Conservation (phyloP, 2,797 vertebrate genomes). For the Brotogeris chrysoptera region DNA sequence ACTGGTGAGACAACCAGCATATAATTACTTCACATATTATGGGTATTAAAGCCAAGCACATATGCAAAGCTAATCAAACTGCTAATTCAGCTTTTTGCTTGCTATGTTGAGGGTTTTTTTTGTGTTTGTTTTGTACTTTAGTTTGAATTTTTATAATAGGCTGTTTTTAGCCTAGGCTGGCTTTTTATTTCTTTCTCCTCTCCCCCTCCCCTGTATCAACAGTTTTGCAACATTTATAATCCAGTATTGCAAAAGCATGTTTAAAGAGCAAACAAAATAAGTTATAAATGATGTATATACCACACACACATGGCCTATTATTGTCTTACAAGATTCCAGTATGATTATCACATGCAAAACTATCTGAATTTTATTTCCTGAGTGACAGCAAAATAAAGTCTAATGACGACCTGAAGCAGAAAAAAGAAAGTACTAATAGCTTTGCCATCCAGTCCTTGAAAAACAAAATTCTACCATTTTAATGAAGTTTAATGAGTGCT, state of each 20-base stretch:
- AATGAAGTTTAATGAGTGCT: not conserved
- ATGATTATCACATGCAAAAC: not conserved
- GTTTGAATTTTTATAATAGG: not conserved
- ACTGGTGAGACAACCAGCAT: not conserved
- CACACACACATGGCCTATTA: not conserved
- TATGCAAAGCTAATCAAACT: not conserved
- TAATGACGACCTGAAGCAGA: not conserved
- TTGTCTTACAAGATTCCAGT: not conserved
- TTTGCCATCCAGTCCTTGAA: not conserved
- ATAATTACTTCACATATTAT: not conserved
- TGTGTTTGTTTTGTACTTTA: not conserved
- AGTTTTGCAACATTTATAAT: not conserved
- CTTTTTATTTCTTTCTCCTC: not conserved
- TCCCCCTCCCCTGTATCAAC: not conserved
- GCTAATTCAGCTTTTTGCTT: not conserved
- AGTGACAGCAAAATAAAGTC: not conserved
- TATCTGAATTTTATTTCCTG: not conserved
- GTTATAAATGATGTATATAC: not conserved
- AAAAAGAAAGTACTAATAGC: not conserved
- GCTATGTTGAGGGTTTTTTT: not conserved
- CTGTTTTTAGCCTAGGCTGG: not conserved
- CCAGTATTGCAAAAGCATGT: not conserved
- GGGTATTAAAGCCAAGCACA: not conserved
- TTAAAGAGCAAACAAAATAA: constrained; percentile 39
- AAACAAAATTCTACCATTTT: not conserved